Conservation (phyloP, 2,113 vertebrate genomes). For the Petrocephalus microphthalmus region DNA sequence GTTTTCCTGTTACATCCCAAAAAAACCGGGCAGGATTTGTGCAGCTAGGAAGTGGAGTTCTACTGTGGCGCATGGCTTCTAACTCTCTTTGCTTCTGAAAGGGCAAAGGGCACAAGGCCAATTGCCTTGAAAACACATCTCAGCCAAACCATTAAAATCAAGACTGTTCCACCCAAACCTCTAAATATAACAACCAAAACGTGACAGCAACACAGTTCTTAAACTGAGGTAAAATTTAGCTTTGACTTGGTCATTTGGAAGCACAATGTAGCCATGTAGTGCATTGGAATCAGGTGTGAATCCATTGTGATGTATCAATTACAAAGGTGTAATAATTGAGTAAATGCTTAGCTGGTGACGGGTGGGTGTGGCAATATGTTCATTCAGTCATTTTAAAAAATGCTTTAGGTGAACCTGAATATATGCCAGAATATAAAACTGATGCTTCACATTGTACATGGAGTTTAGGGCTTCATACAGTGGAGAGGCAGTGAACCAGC, state of each 20-base stretch:
- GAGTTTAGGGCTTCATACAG: no score
- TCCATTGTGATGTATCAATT: not conserved
- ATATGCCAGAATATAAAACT: not conserved
- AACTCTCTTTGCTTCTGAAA: not conserved
- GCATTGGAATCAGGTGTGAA: not conserved
- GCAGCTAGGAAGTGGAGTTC: not conserved
- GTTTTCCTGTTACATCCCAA: not conserved
- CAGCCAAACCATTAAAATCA: not conserved
- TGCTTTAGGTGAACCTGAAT: not conserved
- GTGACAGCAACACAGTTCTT: not conserved
- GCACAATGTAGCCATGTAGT: not conserved
- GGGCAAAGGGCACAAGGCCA: not conserved
- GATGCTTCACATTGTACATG: not conserved
- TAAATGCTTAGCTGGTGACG: not conserved
- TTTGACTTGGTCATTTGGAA: not conserved
- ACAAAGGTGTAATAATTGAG: not conserved
- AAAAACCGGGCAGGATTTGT: not conserved
- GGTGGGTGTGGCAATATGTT: not conserved
- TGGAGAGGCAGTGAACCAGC: no score
- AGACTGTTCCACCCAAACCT: not conserved
- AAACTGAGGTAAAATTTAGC: not conserved
- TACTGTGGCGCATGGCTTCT: not conserved
- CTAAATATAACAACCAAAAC: not conserved
- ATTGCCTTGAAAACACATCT: not conserved
- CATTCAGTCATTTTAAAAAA: not conserved